Conservation (phyloP, 2,888 invertebrate species). For the Amblyjoppa proteus region DNA sequence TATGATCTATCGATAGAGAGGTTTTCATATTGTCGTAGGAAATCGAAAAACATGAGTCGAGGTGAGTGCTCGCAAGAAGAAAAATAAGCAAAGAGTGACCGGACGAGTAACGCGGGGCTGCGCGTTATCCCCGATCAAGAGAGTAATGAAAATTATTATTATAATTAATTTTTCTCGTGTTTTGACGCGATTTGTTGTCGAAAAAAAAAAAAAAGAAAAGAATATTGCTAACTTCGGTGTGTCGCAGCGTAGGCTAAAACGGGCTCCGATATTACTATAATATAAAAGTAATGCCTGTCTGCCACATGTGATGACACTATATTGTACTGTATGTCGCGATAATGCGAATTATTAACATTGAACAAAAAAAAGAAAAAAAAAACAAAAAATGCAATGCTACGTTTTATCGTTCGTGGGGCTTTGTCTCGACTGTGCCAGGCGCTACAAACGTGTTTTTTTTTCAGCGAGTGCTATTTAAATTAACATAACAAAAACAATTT, state of each 20-base stretch:
- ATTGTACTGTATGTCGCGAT: slow-evolving; percentile 22
- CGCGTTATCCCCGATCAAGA: not conserved
- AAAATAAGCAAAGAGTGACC: slow-evolving; percentile 9
- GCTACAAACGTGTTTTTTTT: slow-evolving; percentile 28
- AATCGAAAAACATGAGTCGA: slow-evolving; percentile 50
- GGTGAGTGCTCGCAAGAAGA: slow-evolving; percentile 41
- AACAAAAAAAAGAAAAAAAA: slow-evolving; percentile 1
- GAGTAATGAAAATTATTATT: not conserved
- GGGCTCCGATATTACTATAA: slow-evolving; percentile 23
- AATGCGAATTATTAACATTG: slow-evolving; percentile 24
- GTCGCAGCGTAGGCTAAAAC: slow-evolving; percentile 39
- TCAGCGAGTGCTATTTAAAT: slow-evolving; percentile 49
- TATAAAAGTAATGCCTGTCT: slow-evolving; percentile 11
- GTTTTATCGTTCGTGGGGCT: slow-evolving; percentile 43
- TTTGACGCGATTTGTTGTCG: slow-evolving; percentile 7
- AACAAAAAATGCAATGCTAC: slow-evolving; percentile 16
- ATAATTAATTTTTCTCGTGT: not conserved
- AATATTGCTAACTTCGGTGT: slow-evolving; percentile 20
- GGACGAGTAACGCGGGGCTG: not conserved
- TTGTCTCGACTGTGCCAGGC: slow-evolving; percentile 55
- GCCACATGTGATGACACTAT: slow-evolving; percentile 10
- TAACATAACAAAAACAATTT: slow-evolving; percentile 16
- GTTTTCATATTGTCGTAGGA: slow-evolving; percentile 49
- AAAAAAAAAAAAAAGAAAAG: not conserved
- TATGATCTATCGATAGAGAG: slow-evolving; percentile 59